Evolutionary conservation across 1,140 invertebrate genomes (phyloP).

Genomic region (Microplitis demolitor): DNA sequence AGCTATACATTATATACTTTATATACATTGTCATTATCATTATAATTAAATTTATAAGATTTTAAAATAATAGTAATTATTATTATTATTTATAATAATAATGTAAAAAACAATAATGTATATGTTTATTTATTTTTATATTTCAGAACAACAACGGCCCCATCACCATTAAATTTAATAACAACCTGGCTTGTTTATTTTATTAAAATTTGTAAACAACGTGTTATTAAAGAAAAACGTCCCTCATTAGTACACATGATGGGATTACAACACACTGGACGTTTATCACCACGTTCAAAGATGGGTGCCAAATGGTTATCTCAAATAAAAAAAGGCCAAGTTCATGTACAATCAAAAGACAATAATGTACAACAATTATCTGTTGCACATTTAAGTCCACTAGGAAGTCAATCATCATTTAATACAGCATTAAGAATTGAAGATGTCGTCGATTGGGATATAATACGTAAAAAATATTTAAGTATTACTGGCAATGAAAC

Average conservation of each 20-base stretch:
- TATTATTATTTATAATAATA: background rate
- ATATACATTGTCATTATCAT: too few species aligned
- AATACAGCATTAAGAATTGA: conserved; percentile 76
- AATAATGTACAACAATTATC: conserved; percentile 72
- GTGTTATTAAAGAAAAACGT: conserved; percentile 71
- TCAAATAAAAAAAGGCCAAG: conserved; percentile 77
- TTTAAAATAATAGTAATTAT: background rate
- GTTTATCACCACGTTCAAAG: conserved; percentile 80
- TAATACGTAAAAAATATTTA: conserved; percentile 87
- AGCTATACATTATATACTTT: conserved; percentile 28
- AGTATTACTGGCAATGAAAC: conserved; percentile 73
- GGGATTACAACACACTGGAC: conserved; percentile 71
- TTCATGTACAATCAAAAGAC: conserved; percentile 73
- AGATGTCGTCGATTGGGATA: conserved; percentile 89
- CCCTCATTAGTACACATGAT: conserved; percentile 85
- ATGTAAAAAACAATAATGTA: background rate
- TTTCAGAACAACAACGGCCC: conserved; percentile 90
- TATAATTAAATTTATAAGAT: background rate
- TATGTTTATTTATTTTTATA: conserved; percentile 32
- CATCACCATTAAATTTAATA: conserved; percentile 95
- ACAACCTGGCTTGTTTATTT: conserved; percentile 93
- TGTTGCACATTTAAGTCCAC: conserved; percentile 76
- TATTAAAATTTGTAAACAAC: conserved; percentile 77
- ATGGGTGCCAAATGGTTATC: conserved; percentile 85
- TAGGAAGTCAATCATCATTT: conserved; percentile 82